phyloP scores from a whole-genome alignment of 2,113 vertebrate species.

The Lophochroa leadbeateri region DNA sequence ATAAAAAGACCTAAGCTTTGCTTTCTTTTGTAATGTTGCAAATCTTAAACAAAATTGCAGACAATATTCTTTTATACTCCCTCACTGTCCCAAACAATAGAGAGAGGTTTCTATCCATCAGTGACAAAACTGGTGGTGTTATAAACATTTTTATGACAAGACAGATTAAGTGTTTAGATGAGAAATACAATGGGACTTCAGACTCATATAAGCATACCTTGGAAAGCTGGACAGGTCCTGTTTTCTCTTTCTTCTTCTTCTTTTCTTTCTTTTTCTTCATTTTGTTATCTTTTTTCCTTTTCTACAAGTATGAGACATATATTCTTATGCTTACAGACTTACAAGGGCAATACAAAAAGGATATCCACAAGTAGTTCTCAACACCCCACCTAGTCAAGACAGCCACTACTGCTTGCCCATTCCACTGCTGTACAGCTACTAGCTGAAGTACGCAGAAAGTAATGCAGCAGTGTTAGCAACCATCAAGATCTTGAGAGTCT shows the following conservation, averaged over 20 bases:
- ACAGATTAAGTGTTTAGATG: not conserved
- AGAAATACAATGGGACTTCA: not conserved
- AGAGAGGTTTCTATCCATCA: not conserved
- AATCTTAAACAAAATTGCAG: not conserved
- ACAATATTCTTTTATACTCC: not conserved
- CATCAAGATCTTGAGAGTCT: not conserved
- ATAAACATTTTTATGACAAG: not conserved
- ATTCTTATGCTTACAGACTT: not conserved
- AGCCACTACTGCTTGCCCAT: not conserved
- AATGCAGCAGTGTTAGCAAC: not conserved
- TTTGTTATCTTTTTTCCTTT: slow-evolving; percentile 86
- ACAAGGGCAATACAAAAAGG: not conserved
- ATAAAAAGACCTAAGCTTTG: not conserved
- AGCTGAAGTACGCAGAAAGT: not conserved
- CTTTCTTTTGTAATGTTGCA: not conserved
- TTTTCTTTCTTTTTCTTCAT: slow-evolving; percentile 87
- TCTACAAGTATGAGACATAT: slow-evolving; percentile 63
- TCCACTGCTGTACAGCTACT: not conserved
- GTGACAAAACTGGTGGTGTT: not conserved
- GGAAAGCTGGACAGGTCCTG: slow-evolving; percentile 87
- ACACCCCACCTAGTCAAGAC: not conserved
- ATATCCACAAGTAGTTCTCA: not conserved
- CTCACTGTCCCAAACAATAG: not conserved
- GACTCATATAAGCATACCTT: slow-evolving; percentile 73
- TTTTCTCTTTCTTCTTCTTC: slow-evolving; percentile 79